Evolutionary conservation across 2,888 invertebrate species (phyloP).

Genomic region (Ophioninae sp.): DNA sequence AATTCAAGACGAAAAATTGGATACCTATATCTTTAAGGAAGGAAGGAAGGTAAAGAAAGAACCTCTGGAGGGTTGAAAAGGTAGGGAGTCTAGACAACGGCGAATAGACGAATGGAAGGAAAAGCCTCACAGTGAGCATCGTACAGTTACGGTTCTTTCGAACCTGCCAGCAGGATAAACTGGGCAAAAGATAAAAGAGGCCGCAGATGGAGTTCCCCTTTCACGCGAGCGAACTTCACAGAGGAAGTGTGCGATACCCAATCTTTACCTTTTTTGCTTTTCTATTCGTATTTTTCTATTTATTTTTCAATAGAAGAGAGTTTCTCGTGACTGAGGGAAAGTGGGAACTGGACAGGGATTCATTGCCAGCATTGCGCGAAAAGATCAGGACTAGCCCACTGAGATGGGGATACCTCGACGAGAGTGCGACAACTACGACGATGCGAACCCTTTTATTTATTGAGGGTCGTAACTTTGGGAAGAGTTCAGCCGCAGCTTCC

Average conservation of each 20-base stretch:
- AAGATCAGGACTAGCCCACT: conserved; percentile 33
- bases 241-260: conserved; percentile 39
- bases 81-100: conserved; percentile 48
- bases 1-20: conserved; percentile 14
- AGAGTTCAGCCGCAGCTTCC: conserved; percentile 15
- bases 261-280: conserved; percentile 24
- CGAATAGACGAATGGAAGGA: conserved; percentile 53
- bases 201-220: conserved; percentile 60
- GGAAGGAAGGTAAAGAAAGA: conserved; percentile 52
- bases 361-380: conserved; percentile 59
- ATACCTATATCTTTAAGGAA: conserved; percentile 7
- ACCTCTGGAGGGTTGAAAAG: conserved; percentile 62
- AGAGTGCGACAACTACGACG: conserved; percentile 53
- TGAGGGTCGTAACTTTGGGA: conserved; percentile 65
- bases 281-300: conserved; percentile 38
- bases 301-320: conserved; percentile 48
- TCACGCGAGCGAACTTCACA: conserved; percentile 39
- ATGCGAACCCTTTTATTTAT: conserved; percentile 66
- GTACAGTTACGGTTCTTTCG: conserved; percentile 42
- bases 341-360: conserved; percentile 59
- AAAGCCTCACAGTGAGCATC: conserved; percentile 34
- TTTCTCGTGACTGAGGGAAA: conserved; percentile 13
- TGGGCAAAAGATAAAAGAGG: conserved; percentile 59
- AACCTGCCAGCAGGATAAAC: conserved; percentile 48
- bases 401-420: conserved; percentile 48